Evolutionary conservation across 2,113 vertebrate species (phyloP), one percentile per base, ranked within the genome.

Genomic region (Syrmaticus mikado): DNA sequence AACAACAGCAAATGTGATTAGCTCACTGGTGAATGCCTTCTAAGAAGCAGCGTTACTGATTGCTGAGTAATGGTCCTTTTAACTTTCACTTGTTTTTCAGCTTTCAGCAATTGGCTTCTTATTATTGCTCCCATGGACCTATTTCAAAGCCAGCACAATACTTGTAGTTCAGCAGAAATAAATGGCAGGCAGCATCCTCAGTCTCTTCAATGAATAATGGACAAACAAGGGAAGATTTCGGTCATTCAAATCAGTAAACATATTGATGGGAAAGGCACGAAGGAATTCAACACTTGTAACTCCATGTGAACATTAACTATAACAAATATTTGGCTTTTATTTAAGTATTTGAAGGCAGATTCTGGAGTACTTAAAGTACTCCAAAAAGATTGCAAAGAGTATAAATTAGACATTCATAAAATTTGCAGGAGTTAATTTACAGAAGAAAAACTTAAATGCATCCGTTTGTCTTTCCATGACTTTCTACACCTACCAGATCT

Each of bases 51-150:
- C 16, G 12, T n/a, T 97, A 97, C 97, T 70, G 97, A 97, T 97
- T 88, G 94, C 1, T 8, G 95, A 97, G 94, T 97, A 96, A 97
- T 87, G 92, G 87, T 68, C 94, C 97, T 97, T 97, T 98, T 96
- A 97, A 96, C 96, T 95, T 94, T 87, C 81, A 80, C 96, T 97
- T 97, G 95, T 82, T 95, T 96, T 96, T 92, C 77, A 27, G 92
- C 94, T 97, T 96, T 93, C 80, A 34, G 90, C 61, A 25, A 96
- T 92, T 53, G 95, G 94, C 13, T 43, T 52, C 60, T 85, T 87
- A 1, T 81, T 71, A 95, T 96, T 95, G 94, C 96, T 98, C 93
- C 62, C 92, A 65, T 94, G 97, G 96, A 96, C 55, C 89, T 74
- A 19, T 96, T 97, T 96, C 95, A 96, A 93, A 97, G 91, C 72